Conservation (phyloP, 1,140 invertebrate species). For the Bombyx mandarina region DNA sequence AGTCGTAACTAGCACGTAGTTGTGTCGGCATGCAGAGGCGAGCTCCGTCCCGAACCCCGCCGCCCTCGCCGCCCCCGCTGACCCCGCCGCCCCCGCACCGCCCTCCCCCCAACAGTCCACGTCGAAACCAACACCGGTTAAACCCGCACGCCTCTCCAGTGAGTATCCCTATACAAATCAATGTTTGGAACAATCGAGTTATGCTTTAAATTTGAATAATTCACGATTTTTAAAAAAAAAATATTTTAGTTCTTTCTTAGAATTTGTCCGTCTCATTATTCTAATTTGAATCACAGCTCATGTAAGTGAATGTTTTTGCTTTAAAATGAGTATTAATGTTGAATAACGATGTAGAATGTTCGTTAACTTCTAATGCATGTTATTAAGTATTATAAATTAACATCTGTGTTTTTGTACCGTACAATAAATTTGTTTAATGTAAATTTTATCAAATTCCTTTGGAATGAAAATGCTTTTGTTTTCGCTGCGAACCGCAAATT, state of each 20-base stretch:
- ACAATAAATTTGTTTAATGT: slow-evolving; percentile 18
- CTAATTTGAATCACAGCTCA: slow-evolving; percentile 2
- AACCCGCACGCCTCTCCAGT: slow-evolving; percentile 59
- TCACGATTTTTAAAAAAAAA: not conserved
- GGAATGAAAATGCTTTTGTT: slow-evolving; percentile 51
- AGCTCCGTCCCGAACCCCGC: slow-evolving; percentile 11
- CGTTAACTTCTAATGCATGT: slow-evolving; percentile 24
- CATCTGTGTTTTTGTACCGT: slow-evolving; percentile 42
- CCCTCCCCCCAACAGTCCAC: slow-evolving; percentile 32
- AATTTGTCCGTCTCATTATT: not conserved
- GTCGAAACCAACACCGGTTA: slow-evolving; percentile 51
- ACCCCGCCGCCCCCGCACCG: slow-evolving; percentile 9
- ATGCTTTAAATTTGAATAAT: not conserved
- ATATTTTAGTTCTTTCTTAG: not conserved
- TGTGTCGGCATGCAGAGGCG: slow-evolving; percentile 57
- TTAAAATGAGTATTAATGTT: slow-evolving; percentile 17
- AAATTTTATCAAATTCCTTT: slow-evolving; percentile 5
- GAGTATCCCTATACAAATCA: slow-evolving; percentile 27
- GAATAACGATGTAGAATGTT: slow-evolving; percentile 33
- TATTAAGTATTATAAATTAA: slow-evolving; percentile 20
- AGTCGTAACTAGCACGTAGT: slow-evolving; percentile 62
- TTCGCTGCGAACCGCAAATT: slow-evolving; percentile 45
- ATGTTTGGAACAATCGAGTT: not conserved
- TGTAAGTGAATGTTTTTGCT: slow-evolving; percentile 15
- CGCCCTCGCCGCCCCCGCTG: slow-evolving; percentile 11